Base-by-base conservation (phyloP, 2,113 vertebrate genomes). In the Pachycephala philippinensis region DNA sequence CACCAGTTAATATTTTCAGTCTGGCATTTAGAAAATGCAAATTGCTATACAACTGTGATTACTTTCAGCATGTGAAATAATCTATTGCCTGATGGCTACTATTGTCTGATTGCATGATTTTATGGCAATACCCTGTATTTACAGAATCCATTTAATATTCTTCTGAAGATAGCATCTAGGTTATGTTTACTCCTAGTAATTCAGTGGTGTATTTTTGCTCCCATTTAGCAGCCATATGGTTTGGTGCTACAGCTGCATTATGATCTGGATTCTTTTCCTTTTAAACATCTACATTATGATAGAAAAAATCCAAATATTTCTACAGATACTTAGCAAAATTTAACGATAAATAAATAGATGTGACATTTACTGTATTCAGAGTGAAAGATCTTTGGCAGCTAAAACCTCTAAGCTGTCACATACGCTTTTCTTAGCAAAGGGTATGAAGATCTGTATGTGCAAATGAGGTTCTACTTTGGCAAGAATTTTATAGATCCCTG, bases 311-410 rank as follows among this genome's bases (percentile, higher is more conserved):
- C 90, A 97, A 96, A 97, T 97, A 97, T 97, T 98, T 97, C 98
- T 97, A 97, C 97, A 98, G 97, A 98, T 97, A 98, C 97, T 98
- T 96, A 78, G 94, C 97, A 95, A 97, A 97, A 98, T 98, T 96
- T 97, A 94, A 97, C 98, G 97, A 98, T 97, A 98, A 98, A 98
- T 98, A 98, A 96, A 98, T 98, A 98, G 97, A 98, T 98, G 95
- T 96, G 98, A 98, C 97, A 98, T 98, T 98, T 98, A 97, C 97
- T 97, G 97, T 96, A 98, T 98, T 98, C 97, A 97, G 97, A 98
- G 98, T 98, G 98, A 98, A 98, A 98, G 98, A 98, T 98, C 97
- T 97, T 98, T 98, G 98, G 98, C 98, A 98, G 97, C 96, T 97
- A 95, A 98, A 98, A 97, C 97, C 97, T 97, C 97, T 97, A 98